Conservation (phyloP, 2,797 vertebrate species). For the Phoxinus dragarum region DNA sequence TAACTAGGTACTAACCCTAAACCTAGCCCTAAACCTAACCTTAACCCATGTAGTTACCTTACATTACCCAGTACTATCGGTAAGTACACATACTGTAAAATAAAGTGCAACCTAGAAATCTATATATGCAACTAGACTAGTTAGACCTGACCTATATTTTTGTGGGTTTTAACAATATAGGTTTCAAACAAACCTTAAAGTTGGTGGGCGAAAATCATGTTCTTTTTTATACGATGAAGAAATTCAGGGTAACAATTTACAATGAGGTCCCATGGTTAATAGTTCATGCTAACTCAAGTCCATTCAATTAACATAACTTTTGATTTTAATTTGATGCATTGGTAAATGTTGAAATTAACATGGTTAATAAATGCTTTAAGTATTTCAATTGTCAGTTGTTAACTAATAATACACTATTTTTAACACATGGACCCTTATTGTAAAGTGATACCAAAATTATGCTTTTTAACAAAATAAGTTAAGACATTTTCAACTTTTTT, state of each 20-base stretch:
- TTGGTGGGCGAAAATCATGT: neutral
- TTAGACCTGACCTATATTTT: slow-evolving; percentile 35
- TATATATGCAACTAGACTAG: slow-evolving; percentile 15
- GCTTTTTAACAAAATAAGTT: no score
- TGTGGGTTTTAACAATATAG: neutral
- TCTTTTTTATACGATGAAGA: neutral
- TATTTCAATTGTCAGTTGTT: neutral
- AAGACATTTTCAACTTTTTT: no score
- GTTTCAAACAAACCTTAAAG: slow-evolving; percentile 2
- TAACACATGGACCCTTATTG: neutral
- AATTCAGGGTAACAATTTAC: neutral
- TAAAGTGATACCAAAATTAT: neutral
- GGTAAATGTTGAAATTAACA: neutral
- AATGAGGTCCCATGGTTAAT: neutral
- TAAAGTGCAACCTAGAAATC: no score
- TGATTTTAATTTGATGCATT: neutral
- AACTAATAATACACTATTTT: neutral
- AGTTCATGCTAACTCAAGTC: neutral
- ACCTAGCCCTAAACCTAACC: no score
- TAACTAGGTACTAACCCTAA: no score
- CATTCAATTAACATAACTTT: neutral
- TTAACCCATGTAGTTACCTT: no score
- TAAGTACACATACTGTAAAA: no score
- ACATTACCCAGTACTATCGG: no score
- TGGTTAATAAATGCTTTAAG: neutral